These are phyloP conservation scores for Rhineura floridana DNA, from an alignment of 2,113 vertebrate species.

Conservation along the genomic window DNA sequence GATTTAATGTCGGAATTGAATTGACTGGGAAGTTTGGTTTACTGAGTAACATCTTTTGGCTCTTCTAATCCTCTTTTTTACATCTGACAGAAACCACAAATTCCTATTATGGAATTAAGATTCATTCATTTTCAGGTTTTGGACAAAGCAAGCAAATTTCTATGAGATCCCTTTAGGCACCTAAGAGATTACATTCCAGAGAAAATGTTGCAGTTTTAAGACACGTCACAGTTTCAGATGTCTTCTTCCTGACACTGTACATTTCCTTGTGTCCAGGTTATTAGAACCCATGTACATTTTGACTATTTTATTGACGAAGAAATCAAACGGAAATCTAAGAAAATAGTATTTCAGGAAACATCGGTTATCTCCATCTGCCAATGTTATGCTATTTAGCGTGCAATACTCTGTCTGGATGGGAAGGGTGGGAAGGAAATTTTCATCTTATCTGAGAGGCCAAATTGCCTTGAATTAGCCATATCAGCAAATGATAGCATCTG, in stretches of 20 bases:
- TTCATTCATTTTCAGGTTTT: constrained; percentile 61
- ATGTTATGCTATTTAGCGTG: neutral
- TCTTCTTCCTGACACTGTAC: constrained; percentile 8
- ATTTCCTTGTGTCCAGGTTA: neutral
- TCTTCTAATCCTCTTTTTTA: constrained; percentile 61
- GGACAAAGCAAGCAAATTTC: constrained; percentile 60
- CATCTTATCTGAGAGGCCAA: neutral
- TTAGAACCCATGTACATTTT: neutral
- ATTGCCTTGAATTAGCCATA: neutral
- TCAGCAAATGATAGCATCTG: too few relatives aligned
- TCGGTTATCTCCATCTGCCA: neutral
- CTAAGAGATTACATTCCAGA: constrained; percentile 40
- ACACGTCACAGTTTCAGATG: constrained; percentile 34
- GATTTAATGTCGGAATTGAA: constrained; percentile 64
- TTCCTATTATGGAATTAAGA: constrained; percentile 71
- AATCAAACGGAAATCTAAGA: neutral
- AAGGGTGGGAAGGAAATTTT: neutral
- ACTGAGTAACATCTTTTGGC: constrained; percentile 56
- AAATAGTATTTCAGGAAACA: neutral
- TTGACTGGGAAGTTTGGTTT: constrained; percentile 60
- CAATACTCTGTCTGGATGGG: neutral
- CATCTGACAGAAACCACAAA: constrained; percentile 52
- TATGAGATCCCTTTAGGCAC: constrained; percentile 34
- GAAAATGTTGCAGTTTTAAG: constrained; percentile 15
- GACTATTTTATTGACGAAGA: neutral